Conservation (phyloP, 1,140 invertebrate genomes). For the Lordiphosa stackelbergi region DNA sequence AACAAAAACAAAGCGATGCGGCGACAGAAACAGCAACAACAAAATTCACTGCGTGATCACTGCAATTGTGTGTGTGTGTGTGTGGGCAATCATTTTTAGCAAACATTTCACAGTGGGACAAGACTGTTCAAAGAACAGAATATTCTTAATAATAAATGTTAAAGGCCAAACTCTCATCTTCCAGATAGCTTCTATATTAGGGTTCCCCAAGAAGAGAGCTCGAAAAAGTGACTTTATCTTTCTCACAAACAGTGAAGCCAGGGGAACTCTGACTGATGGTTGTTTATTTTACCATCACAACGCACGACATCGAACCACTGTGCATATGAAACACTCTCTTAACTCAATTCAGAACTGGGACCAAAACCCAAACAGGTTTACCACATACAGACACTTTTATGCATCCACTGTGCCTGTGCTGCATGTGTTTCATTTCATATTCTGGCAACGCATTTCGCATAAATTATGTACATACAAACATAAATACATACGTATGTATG, state of each 20-base stretch:
- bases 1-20: slow-evolving; percentile 64
- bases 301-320: slow-evolving; percentile 34
- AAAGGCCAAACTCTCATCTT: no score
- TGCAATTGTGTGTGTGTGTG: slow-evolving; percentile 43
- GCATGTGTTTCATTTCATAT: slow-evolving; percentile 48
- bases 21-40: slow-evolving; percentile 48
- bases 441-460: slow-evolving; percentile 71
- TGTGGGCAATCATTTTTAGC: slow-evolving; percentile 63
- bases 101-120: slow-evolving; percentile 48
- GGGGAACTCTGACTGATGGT: no score
- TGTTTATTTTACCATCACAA: no score
- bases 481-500: slow-evolving; percentile 16
- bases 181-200: no score
- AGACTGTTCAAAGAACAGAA: no score
- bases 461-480: slow-evolving; percentile 45
- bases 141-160: no score
- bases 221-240: no score
- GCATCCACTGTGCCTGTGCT: slow-evolving; percentile 13
- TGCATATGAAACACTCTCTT: slow-evolving; percentile 46
- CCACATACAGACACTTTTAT: slow-evolving; percentile 7
- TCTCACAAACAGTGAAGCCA: no score
- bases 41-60: slow-evolving; percentile 61
- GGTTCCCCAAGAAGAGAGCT: no score
- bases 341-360: slow-evolving; percentile 28
- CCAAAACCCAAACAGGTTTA: slow-evolving; percentile 61